Evolutionary conservation across 2,797 vertebrate species (phyloP).

Genomic region (Crocodylus rhombifer): DNA sequence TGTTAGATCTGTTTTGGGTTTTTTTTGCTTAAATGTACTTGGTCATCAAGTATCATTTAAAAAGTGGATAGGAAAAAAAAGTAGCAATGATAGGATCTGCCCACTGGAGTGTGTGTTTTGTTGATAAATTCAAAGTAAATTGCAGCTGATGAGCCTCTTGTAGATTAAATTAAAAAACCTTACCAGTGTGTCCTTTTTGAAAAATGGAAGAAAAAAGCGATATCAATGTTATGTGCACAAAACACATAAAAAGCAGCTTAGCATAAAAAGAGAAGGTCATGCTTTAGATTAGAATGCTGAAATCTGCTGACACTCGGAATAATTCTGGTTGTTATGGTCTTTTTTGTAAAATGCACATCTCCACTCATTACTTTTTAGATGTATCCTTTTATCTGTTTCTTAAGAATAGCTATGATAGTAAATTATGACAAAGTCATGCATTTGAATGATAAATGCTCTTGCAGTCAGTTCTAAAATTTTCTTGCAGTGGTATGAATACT

Average conservation of each 20-base stretch:
- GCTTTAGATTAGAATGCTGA: not conserved
- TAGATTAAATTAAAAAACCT: slow-evolving; percentile 17
- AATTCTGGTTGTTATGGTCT: not conserved
- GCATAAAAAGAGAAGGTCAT: slow-evolving; percentile 16
- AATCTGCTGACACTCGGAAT: not conserved
- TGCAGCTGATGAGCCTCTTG: not conserved
- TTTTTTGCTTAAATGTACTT: not conserved
- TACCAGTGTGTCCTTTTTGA: not conserved
- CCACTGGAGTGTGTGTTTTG: slow-evolving; percentile 12
- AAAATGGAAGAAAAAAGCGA: not conserved
- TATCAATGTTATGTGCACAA: not conserved
- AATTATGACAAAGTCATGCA: not conserved
- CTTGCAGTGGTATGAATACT: not conserved
- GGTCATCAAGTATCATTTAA: not conserved
- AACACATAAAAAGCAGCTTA: not conserved
- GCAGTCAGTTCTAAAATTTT: slow-evolving; percentile 39
- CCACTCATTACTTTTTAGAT: not conserved
- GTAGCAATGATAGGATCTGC: not conserved
- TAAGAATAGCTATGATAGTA: not conserved
- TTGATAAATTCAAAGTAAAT: not conserved
- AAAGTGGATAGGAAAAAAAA: not conserved
- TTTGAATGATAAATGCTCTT: not conserved
- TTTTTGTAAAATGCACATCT: not conserved
- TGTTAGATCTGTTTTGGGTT: not conserved
- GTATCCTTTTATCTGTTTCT: slow-evolving; percentile 4